These are phyloP conservation scores for Labeo catla DNA, from an alignment of 2,113 vertebrate species.

Conservation along the genomic window DNA sequence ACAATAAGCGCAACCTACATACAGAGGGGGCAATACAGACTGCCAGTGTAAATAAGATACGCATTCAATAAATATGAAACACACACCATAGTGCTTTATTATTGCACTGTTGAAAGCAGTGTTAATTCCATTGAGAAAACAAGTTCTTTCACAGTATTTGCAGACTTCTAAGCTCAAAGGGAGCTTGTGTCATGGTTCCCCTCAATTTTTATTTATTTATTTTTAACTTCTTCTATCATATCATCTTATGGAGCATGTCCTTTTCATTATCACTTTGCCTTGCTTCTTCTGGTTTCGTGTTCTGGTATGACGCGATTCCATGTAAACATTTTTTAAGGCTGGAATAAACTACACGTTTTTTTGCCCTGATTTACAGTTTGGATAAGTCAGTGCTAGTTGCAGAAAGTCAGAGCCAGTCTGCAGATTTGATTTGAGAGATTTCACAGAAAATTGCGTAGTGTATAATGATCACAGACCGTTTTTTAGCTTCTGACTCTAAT, in stretches of 20 bases:
- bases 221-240: background rate
- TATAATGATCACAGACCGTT: too few species aligned
- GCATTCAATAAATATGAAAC: background rate
- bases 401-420: too few species aligned
- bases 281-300: too few species aligned
- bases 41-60: background rate
- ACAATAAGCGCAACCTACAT: slow-evolving; percentile 4
- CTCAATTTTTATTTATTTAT: too few species aligned
- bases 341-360: too few species aligned
- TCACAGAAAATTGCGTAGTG: too few species aligned
- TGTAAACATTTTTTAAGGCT: too few species aligned
- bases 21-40: background rate
- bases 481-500: too few species aligned
- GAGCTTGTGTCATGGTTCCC: background rate
- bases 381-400: too few species aligned
- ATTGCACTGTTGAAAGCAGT: background rate
- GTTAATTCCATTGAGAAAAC: background rate
- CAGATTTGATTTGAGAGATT: too few species aligned
- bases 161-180: background rate
- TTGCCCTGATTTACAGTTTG: too few species aligned
- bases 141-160: background rate
- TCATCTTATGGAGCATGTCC: background rate
- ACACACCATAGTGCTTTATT: background rate
- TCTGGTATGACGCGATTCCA: too few species aligned
- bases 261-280: background rate